Evolutionary conservation across 1,140 invertebrate genomes (phyloP).

Genomic region (Phymastichus coffea): DNA sequence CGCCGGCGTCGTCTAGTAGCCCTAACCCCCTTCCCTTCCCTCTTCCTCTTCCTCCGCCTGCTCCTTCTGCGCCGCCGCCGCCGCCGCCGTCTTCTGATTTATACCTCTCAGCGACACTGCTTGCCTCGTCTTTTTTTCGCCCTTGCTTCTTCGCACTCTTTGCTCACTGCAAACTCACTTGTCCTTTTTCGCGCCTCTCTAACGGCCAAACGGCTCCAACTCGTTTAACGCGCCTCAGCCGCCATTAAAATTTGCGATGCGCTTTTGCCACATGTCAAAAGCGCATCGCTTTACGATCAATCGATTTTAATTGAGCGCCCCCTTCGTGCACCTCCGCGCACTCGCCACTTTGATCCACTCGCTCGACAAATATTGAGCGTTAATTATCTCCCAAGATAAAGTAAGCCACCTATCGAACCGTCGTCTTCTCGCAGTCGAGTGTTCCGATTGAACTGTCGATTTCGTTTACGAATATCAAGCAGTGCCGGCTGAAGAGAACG

Average conservation of each 20-base stretch:
- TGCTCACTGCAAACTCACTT: not conserved
- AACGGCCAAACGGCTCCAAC: not conserved
- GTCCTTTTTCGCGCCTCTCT: not conserved
- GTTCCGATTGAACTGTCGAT: too few relatives aligned
- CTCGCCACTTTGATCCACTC: too few relatives aligned
- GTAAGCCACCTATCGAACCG: too few relatives aligned
- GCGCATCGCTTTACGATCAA: slow-evolving; percentile 4
- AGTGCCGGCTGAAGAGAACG: not conserved
- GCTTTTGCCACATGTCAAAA: not conserved
- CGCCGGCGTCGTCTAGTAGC: not conserved
- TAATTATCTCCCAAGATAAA: too few relatives aligned
- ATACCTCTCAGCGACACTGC: slow-evolving; percentile 15
- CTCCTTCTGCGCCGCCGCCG: too few relatives aligned
- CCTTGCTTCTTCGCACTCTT: slow-evolving; percentile 8
- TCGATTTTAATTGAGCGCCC: not conserved
- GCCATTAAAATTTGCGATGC: too few relatives aligned
- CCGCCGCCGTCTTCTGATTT: not conserved
- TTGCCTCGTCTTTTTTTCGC: not conserved
- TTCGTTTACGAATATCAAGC: not conserved
- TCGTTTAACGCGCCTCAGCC: too few relatives aligned
- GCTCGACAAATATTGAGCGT: too few relatives aligned
- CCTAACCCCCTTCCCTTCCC: not conserved
- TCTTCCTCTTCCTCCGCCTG: not conserved
- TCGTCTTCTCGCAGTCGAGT: too few relatives aligned
- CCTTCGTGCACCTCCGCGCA: too few relatives aligned